phyloP scores from a whole-genome alignment of 1,140 invertebrate genomes.

The Mamestra configurata region DNA sequence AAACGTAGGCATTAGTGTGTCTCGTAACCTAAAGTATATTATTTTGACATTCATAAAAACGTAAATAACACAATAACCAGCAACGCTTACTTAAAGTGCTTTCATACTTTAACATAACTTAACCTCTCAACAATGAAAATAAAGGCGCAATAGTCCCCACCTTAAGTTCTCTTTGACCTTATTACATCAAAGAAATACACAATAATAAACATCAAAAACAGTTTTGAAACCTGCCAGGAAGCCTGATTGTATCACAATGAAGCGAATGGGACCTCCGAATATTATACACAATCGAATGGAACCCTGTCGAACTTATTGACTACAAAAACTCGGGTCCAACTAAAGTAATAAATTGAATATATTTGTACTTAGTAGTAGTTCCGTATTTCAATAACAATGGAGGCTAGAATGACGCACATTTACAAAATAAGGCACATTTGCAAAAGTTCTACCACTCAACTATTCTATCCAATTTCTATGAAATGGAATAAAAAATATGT shows the following conservation, averaged over 20 bases:
- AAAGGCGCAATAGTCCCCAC: no score
- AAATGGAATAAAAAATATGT: constrained; percentile 45
- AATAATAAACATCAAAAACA: no score
- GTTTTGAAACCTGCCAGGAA: not conserved
- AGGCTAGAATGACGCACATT: not conserved
- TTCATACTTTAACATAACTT: no score
- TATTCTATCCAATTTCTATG: constrained; percentile 44
- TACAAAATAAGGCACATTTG: constrained; percentile 1
- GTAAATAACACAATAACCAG: no score
- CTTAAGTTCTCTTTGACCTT: no score
- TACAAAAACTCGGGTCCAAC: constrained; percentile 36
- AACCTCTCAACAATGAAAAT: no score
- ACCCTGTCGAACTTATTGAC: constrained; percentile 34
- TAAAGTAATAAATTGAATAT: constrained; percentile 44
- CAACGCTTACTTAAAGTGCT: no score
- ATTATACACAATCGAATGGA: constrained; percentile 36
- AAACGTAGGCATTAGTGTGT: no score
- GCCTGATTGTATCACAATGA: not conserved
- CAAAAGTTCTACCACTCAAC: constrained; percentile 7
- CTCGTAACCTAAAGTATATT: no score
- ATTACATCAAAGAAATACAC: not conserved
- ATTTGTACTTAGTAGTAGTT: constrained; percentile 6
- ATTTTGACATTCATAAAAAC: no score
- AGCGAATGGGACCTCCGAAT: not conserved
- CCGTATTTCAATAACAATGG: constrained; percentile 45